Base-by-base conservation (phyloP, 1,140 invertebrate species). In the Vanessa tameamea region DNA sequence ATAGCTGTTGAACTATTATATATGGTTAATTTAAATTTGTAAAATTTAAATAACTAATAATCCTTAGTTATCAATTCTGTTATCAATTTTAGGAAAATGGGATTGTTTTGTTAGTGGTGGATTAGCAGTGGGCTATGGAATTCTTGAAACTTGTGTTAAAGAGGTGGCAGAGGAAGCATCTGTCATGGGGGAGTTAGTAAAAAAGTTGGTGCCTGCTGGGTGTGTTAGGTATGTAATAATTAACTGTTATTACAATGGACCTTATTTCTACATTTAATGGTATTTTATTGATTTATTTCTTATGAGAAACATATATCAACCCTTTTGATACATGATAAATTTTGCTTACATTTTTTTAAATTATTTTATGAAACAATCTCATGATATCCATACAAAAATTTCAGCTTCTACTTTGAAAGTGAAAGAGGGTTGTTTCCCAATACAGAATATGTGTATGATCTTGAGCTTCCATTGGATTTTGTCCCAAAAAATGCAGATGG, bases 101-200 rank as follows among this genome's bases (percentile, higher is more conserved):
- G 98, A 99, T 88, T 98, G 98, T 85, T 98, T 99, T 96, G 98
- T 98, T 8, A 97, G 97, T 78, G 98, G 98, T 71, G 98, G 98
- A 14, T 90, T 99, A 48, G 96, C 97, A 61, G 97, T 97, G 53
- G 98, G 97, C 12, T 96, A 96, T 90, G 96, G 96, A 43, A 96
- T 99, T 61, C 89, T 96, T 68, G 97, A 98, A 90, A 98, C 98
- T 64, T 97, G 97, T 20, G 94, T 96, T 77, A 99, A 99, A 88
- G 98, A 99, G 90, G 98, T 98, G 13, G 95, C 96, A 75, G 98
- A 99, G 92, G 98, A 99, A 90, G 98, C 98, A 47, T 97, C 97
- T 51, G 96, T 98, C 80, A 95, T 96, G 64, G 91, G 93, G 63
- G 94, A 96, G 84, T 93, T 97, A 43, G 94, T 96, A 20, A 95